Percentiles rank a stretch among this genome's conserved stretches.
Evolutionary conservation across 2,888 invertebrate genomes (phyloP).

Genomic region (Elysia crispata): DNA sequence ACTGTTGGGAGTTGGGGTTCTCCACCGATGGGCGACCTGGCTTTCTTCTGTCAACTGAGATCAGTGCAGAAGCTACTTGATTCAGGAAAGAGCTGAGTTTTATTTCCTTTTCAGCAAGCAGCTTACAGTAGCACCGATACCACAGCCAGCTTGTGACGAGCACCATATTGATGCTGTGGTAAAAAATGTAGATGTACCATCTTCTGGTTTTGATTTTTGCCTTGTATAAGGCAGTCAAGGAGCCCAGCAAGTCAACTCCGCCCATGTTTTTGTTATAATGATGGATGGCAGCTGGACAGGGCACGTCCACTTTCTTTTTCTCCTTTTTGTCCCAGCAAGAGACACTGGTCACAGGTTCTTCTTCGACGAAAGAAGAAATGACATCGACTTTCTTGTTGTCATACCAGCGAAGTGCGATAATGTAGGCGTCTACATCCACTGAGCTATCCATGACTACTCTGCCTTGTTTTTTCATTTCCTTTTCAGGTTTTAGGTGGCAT

Average conservation of each 20-base stretch:
- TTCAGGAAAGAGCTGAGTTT: constrained; percentile 34
- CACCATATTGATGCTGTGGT: constrained; percentile 50
- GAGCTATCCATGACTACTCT: constrained; percentile 50
- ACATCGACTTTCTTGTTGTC: constrained; percentile 55
- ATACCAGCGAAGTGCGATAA: constrained; percentile 53
- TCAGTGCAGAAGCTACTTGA: constrained; percentile 31
- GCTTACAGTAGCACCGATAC: constrained; percentile 47
- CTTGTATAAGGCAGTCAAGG: constrained; percentile 39
- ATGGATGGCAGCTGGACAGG: constrained; percentile 38
- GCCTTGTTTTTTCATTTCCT: constrained; percentile 52
- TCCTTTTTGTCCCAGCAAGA: constrained; percentile 33
- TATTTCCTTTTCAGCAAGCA: constrained; percentile 41
- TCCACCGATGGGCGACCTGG: background rate
- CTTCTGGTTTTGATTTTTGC: constrained; percentile 46
- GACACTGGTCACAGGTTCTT: constrained; percentile 43
- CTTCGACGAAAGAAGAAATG: constrained; percentile 52
- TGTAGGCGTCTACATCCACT: constrained; percentile 47
- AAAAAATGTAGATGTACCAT: constrained; percentile 54
- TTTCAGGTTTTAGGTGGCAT: constrained; percentile 51
- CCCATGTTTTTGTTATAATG: constrained; percentile 47
- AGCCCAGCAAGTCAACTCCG: constrained; percentile 44
- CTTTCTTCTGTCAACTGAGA: constrained; percentile 17
- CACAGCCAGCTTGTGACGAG: constrained; percentile 52
- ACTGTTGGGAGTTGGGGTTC: constrained; percentile 27
- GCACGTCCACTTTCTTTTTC: constrained; percentile 31